phyloP scores from a whole-genome alignment of 2,888 invertebrate species.

The Drosophila mimetica region DNA sequence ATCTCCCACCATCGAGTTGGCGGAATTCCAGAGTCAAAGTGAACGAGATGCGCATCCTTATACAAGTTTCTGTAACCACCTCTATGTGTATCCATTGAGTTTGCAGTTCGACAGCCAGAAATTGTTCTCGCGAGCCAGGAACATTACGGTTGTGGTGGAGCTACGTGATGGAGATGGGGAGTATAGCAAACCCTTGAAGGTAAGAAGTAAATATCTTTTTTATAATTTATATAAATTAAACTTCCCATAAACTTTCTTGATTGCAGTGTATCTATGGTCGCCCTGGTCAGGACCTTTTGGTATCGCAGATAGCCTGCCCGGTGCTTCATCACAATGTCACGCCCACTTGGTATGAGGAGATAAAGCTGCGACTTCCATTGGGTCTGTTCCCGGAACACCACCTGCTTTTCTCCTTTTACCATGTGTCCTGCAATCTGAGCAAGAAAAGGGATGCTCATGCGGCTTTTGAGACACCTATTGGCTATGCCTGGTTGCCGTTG shows the following conservation, averaged over 20 bases:
- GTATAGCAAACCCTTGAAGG: slow-evolving; percentile 89
- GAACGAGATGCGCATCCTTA: slow-evolving; percentile 91
- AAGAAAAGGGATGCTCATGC: slow-evolving; percentile 91
- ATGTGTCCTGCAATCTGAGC: slow-evolving; percentile 95
- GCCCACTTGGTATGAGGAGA: slow-evolving; percentile 96
- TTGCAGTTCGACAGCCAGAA: slow-evolving; percentile 96
- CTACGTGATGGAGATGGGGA: slow-evolving; percentile 92
- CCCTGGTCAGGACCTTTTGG: slow-evolving; percentile 88
- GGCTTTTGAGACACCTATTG: slow-evolving; percentile 91
- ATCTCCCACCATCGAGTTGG: slow-evolving; percentile 92
- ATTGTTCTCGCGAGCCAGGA: slow-evolving; percentile 93
- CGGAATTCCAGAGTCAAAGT: slow-evolving; percentile 90
- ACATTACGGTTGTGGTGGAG: slow-evolving; percentile 96
- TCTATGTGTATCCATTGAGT: slow-evolving; percentile 95
- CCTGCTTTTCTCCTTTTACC: slow-evolving; percentile 96
- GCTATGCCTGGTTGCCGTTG: slow-evolving; percentile 97
- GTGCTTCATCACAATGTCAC: slow-evolving; percentile 95
- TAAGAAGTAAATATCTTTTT: slow-evolving; percentile 80
- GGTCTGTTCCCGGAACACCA: slow-evolving; percentile 94
- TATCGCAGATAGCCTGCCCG: slow-evolving; percentile 89
- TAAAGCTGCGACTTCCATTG: slow-evolving; percentile 95
- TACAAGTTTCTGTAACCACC: slow-evolving; percentile 93
- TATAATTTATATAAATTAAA: neutral
- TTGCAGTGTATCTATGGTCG: slow-evolving; percentile 90
- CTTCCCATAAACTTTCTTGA: neutral